Evolutionary conservation across 2,888 invertebrate genomes (phyloP), one percentile per base, ranked within the genome.

Genomic region (Dioctria rufipes): DNA sequence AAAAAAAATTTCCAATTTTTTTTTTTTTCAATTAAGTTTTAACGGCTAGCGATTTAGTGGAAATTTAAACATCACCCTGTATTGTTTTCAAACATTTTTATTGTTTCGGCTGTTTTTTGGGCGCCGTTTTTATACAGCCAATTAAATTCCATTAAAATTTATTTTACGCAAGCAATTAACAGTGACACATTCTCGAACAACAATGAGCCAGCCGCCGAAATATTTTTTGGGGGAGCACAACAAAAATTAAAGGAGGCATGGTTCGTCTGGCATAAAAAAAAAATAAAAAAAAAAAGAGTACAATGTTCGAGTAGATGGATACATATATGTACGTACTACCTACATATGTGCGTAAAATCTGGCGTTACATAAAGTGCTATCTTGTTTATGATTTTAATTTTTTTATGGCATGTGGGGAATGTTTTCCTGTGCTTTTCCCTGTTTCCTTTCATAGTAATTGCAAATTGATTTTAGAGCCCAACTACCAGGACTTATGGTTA

Each of bases 131-230:
- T 77, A 46, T 77, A 39, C 51, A 77, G 77, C 63, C 77, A 77
- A 63, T 77, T 77, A 63, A 77, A 77, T 77, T 63, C 63, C 49
- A 77, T 77, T 77, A 63, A 61, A 77, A 77, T 77, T 77, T 77
- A 77, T 77, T 77, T 77, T 77, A 63, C 63, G 61, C 49, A 46
- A 39, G 49, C 77, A 77, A 77, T 77, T 77, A 77, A 25, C 63
- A 49, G 77, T 77, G 77, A 77, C 49, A 77, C 25, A 25, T 39
- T 25, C 63, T 51, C 61, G 49, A 49, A 63, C 63, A 77, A 63
- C 77, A 77, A 63, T 77, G 63, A 63, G 60, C 8, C 42, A 6
- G 3, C 60, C 40, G 6, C 40, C 60, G 60, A 63, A 37, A 63
- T 40, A 63, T 63, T 25, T 60, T 63, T 63, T 25, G 3, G 51